Base-by-base conservation (phyloP, 2,888 invertebrate species). In the Agrochola lychnidis region DNA sequence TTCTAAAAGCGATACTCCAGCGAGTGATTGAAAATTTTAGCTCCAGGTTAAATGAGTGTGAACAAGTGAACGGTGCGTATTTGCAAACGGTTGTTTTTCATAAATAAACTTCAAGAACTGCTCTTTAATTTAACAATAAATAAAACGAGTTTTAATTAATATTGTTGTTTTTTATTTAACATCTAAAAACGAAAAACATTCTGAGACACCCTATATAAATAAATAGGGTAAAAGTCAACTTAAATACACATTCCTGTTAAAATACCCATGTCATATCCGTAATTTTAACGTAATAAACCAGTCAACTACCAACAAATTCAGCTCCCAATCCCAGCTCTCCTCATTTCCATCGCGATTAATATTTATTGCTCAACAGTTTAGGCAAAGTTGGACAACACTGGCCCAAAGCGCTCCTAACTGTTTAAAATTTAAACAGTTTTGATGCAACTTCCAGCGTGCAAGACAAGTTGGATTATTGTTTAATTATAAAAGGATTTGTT, bases 291-390 rank as follows among this genome's bases (percentile, higher is more conserved):
- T 48, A 16, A 45, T 68, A 48, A 78, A 30, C 40, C 61, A 30
- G 57, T 48, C 30, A 45, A 67, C 70, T 40, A 16, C 40, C 62
- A 57, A 42, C 63, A 53, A 64, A 51, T 64, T 14, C 57, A 1
- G 16, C 10, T 42, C 0, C 25, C 4, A 56, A 48, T 30, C 16
- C 25, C 36, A 59, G 69, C 51, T 36, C 10, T 59, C 14, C 59
- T 73, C 73, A 82, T 79, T 79, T 68, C 48, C 25, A 42, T 59
- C 7, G 30, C 71, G 70, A 72, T 83, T 73, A 71, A 76, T 74
- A 85, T 85, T 81, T 70, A 83, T 82, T 69, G 70, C 19, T 59
- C 12, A 62, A 74, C 68, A 71, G 57, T 69, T 76, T 71, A 30
- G 30, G 30, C 56, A 59, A 82, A 84, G 75, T 84, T 82, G 61